These are phyloP conservation scores for Stenurella melanura DNA, from an alignment of 2,888 invertebrate genomes.

Conservation along the genomic window DNA sequence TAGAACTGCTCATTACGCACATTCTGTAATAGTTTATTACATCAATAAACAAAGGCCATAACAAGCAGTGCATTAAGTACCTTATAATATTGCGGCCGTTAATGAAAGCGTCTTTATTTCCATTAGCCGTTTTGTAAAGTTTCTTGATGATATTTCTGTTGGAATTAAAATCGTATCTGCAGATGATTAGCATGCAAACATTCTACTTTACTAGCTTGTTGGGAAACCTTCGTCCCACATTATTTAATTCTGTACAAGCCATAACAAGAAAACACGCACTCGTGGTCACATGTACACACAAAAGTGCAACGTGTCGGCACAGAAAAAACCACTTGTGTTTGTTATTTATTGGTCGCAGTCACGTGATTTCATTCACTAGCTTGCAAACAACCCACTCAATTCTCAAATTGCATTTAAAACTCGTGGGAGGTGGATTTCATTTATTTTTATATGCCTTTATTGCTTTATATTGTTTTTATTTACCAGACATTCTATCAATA, in stretches of 20 bases:
- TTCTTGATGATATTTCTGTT: conserved; percentile 26
- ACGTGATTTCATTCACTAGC: conserved; percentile 44
- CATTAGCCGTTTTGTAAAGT: conserved; percentile 18
- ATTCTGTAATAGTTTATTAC: conserved; percentile 35
- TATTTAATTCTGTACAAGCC: conserved; percentile 23
- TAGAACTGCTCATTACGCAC: conserved; percentile 31
- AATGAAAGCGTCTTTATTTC: conserved; percentile 40
- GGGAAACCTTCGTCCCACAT: conserved; percentile 38
- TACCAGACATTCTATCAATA: background rate
- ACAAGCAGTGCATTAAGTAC: conserved; percentile 34
- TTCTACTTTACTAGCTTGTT: conserved; percentile 29
- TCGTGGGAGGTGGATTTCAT: conserved; percentile 30
- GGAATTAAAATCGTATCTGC: conserved; percentile 37
- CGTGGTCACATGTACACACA: conserved; percentile 33
- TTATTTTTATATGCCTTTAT: conserved; percentile 8
- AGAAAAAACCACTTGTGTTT: conserved; percentile 44
- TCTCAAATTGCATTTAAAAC: conserved; percentile 23
- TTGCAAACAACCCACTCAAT: conserved; percentile 36
- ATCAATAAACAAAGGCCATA: conserved; percentile 29
- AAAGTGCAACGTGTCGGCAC: conserved; percentile 42
- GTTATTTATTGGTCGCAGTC: conserved; percentile 47
- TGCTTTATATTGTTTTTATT: conserved; percentile 12
- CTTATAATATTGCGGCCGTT: conserved; percentile 22
- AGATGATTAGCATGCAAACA: conserved; percentile 39
- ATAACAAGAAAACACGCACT: conserved; percentile 33